Conservation (phyloP, 2,888 invertebrate species). For the Agrochola lychnidis region DNA sequence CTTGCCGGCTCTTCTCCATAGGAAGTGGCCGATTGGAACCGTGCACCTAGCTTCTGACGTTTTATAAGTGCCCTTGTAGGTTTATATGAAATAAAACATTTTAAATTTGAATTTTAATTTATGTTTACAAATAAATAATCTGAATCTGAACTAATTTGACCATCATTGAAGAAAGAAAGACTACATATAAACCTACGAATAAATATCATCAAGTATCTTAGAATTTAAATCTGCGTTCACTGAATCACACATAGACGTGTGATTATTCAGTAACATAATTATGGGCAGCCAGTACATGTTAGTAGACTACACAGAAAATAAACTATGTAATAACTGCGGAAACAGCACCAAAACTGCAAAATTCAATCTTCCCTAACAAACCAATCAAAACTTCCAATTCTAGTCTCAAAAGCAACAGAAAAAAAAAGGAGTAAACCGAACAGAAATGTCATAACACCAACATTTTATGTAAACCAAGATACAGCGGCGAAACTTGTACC, state of each 20-base stretch:
- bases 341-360: background rate
- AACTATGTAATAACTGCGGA: background rate
- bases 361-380: constrained; percentile 7
- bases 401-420: constrained; percentile 6
- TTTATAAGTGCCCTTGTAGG: too few species aligned
- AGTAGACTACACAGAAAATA: constrained; percentile 22
- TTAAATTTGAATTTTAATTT: too few species aligned
- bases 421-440: constrained; percentile 7
- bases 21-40: too few species aligned
- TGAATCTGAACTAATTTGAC: background rate
- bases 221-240: background rate
- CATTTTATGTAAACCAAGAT: constrained; percentile 52
- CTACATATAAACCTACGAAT: too few species aligned
- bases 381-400: constrained; percentile 11
- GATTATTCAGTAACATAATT: too few species aligned
- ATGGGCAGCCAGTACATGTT: background rate
- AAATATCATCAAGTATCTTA: background rate
- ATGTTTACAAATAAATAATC: too few species aligned
- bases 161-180: background rate
- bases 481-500: constrained; percentile 43
- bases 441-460: constrained; percentile 47
- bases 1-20: too few species aligned
- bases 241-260: too few species aligned
- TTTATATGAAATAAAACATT: too few species aligned
- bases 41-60: too few species aligned